Percentiles rank a stretch among this genome's conserved stretches.
These are phyloP conservation scores for Capricornis sumatraensis DNA, from an alignment of 2,113 vertebrate species.

Conservation along the genomic window DNA sequence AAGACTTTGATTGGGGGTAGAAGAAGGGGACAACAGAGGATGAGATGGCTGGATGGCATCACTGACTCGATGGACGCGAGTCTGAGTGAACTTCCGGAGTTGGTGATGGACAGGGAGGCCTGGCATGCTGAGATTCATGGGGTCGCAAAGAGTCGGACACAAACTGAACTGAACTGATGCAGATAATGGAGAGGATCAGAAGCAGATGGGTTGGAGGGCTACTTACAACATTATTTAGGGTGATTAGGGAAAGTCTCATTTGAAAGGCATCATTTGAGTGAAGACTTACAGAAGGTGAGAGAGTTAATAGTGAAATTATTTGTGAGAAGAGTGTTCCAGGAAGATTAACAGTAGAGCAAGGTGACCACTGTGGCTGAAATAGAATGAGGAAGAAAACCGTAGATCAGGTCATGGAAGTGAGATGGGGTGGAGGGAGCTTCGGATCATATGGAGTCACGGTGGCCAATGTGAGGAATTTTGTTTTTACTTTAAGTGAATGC, in stretches of 20 bases:
- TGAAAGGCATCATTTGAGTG: not conserved
- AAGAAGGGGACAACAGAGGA: too few species aligned
- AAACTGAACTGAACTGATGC: too few species aligned
- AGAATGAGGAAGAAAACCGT: not conserved
- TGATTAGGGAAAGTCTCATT: not conserved
- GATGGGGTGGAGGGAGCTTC: not conserved
- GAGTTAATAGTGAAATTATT: not conserved
- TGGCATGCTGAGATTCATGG: too few species aligned
- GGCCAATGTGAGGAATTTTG: not conserved
- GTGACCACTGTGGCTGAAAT: not conserved
- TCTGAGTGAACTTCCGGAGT: too few species aligned
- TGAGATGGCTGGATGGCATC: too few species aligned
- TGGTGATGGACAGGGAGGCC: too few species aligned
- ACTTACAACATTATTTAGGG: not conserved
- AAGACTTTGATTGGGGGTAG: too few species aligned
- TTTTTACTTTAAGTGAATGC: not conserved
- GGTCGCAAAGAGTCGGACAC: too few species aligned
- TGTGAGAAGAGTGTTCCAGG: not conserved
- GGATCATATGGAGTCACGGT: not conserved
- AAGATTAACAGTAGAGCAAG: not conserved
- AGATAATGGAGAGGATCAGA: not conserved
- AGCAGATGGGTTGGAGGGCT: not conserved
- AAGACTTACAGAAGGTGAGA: not conserved
- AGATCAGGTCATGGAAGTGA: not conserved
- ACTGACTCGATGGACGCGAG: too few species aligned